phyloP scores from a whole-genome alignment of 2,113 vertebrate species.

The Macquaria ambigua region DNA sequence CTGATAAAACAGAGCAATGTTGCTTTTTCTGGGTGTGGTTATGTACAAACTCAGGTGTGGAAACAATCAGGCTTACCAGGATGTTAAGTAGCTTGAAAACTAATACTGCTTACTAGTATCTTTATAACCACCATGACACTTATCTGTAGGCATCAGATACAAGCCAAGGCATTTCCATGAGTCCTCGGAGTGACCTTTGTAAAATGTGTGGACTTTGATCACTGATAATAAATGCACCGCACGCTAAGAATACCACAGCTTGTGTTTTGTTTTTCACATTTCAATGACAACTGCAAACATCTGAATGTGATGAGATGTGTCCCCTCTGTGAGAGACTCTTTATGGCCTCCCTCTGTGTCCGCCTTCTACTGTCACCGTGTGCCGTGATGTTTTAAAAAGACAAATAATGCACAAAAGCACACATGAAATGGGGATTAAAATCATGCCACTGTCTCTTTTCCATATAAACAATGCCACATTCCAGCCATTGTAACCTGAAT shows the following conservation, averaged over 20 bases:
- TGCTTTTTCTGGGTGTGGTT: conserved; percentile 29
- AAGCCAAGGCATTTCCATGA: neutral
- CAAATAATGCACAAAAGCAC: conserved; percentile 28
- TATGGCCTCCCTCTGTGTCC: neutral
- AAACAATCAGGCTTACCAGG: conserved; percentile 25
- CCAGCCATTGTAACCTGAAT: conserved; percentile 55
- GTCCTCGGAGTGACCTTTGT: neutral
- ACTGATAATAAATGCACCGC: conserved; percentile 43
- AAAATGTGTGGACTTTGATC: conserved; percentile 48
- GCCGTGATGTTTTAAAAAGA: conserved; percentile 23
- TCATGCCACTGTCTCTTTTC: conserved; percentile 11
- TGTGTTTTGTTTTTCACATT: neutral
- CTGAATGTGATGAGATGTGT: neutral
- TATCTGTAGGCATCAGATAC: conserved; percentile 37
- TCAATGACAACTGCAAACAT: conserved; percentile 15
- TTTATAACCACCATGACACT: neutral
- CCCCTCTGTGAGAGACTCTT: neutral
- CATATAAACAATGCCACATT: conserved; percentile 59
- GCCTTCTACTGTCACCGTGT: conserved; percentile 12
- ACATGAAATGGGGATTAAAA: neutral
- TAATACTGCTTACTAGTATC: neutral
- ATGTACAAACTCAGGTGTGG: conserved; percentile 17
- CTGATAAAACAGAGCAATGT: conserved; percentile 5
- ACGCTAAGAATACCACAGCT: neutral
- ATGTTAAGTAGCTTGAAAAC: conserved; percentile 1